Conservation (phyloP, 2,797 vertebrate species). For the Lepilemur ruficaudatus region DNA sequence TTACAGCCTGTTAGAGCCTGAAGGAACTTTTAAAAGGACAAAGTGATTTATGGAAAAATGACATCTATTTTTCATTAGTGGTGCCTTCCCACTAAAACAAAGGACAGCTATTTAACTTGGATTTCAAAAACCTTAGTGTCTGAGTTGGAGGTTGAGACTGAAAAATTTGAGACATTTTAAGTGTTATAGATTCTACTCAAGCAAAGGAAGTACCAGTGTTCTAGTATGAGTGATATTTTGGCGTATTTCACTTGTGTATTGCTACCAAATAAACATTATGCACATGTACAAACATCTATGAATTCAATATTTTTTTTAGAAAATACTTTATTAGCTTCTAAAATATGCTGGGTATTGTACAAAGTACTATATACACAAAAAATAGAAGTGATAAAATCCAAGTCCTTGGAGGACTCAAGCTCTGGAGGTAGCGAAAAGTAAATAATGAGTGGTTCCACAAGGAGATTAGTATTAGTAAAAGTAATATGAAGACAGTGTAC, state of each 20-base stretch:
- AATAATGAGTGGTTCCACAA: neutral
- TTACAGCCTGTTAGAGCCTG: neutral
- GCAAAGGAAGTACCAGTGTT: neutral
- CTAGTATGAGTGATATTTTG: neutral
- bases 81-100: conserved; percentile 19
- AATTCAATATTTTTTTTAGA: neutral
- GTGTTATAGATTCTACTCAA: neutral
- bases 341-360: neutral
- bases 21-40: neutral
- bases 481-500: accelerated
- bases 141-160: neutral
- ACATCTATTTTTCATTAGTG: conserved; percentile 38
- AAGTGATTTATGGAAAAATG: conserved; percentile 36
- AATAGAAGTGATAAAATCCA: neutral
- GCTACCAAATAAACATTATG: neutral
- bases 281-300: neutral
- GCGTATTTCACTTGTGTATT: neutral
- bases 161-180: conserved; percentile 35
- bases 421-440: neutral
- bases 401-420: neutral
- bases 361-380: neutral
- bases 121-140: neutral
- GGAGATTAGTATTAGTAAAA: neutral
- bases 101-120: conserved; percentile 39
- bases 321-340: neutral